Evolutionary conservation across 2,888 invertebrate species (phyloP), one percentile per base, ranked within the genome.

Genomic region (Agrotis ipsilon): DNA sequence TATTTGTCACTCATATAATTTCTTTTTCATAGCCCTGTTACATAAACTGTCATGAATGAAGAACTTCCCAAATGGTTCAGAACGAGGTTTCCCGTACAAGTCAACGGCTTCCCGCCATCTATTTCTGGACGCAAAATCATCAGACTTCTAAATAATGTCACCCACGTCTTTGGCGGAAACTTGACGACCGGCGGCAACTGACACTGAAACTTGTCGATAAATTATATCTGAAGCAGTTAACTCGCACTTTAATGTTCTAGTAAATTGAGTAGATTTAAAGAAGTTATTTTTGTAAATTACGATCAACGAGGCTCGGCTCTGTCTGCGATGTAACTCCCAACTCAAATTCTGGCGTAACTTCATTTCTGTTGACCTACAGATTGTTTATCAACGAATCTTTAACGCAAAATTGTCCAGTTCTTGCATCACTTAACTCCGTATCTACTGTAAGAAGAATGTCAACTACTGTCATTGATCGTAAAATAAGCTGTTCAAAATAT

Each of bases 181-280:
- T 58, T 72, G 80, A 75, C 69, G 32, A 45, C 57, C 55, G 55
- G 19, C 62, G 68, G 60, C 72, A 61, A 69, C 69, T 58, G 78
- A 68, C 78, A 60, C 68, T 82, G 60, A 72, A 70, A 61, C 72
- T 55, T 69, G 68, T 57, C 73, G 55, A 66, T 80, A 72, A 80
- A 78, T 80, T 82, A 80, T 71, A 71, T 77, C 64, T 72, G 59
- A 82, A 73, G 57, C 68, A 65, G 61, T 80, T 82, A 72, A 63
- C 59, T 69, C 61, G 14, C 59, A 48, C 69, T 49, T 76, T 71
- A 71, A 76, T 81, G 59, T 59, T 60, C 60, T 58, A 68, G 48
- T 58, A 68, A 72, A 75, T 66, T 62, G 39, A 59, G 51, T 70
- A 60, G 61, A 77, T 60, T 21, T 48, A 59, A 63, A 66, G 39